Conservation (phyloP, 2,888 invertebrate species). For the Epirrhoe alternata region DNA sequence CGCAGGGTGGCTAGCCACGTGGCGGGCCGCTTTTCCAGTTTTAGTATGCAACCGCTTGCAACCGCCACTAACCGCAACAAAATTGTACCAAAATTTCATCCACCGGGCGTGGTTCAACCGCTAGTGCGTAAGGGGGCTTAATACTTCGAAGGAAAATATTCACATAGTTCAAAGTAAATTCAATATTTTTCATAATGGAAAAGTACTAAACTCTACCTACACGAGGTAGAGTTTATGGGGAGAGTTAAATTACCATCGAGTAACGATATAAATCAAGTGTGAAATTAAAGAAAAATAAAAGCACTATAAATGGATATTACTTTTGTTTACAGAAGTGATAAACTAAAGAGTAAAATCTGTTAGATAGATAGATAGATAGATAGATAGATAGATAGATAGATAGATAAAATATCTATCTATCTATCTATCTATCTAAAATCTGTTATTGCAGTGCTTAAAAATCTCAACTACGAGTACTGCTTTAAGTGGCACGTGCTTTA, state of each 20-base stretch:
- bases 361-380: too few species aligned
- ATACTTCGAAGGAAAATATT: too few species aligned
- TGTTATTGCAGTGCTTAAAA: background rate
- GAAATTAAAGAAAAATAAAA: background rate
- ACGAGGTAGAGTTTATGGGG: background rate
- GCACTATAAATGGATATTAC: background rate
- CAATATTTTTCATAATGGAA: background rate
- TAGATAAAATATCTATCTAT: too few species aligned
- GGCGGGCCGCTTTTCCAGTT: too few species aligned
- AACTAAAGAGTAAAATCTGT: slow-evolving; percentile 2
- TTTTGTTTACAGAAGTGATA: background rate
- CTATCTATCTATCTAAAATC: too few species aligned
- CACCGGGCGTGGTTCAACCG: too few species aligned
- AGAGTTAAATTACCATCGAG: background rate
- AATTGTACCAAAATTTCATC: too few species aligned
- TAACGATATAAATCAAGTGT: background rate
- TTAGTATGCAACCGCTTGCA: too few species aligned
- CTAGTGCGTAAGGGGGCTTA: too few species aligned
- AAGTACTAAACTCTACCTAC: background rate
- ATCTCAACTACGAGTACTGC: background rate
- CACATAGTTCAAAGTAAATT: background rate
- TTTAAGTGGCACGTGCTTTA: slow-evolving; percentile 17
- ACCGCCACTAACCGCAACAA: too few species aligned
- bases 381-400: too few species aligned
- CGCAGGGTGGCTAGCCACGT: too few species aligned